Base-by-base conservation (phyloP, 2,888 invertebrate species). In the Ochropleura leucogaster region DNA sequence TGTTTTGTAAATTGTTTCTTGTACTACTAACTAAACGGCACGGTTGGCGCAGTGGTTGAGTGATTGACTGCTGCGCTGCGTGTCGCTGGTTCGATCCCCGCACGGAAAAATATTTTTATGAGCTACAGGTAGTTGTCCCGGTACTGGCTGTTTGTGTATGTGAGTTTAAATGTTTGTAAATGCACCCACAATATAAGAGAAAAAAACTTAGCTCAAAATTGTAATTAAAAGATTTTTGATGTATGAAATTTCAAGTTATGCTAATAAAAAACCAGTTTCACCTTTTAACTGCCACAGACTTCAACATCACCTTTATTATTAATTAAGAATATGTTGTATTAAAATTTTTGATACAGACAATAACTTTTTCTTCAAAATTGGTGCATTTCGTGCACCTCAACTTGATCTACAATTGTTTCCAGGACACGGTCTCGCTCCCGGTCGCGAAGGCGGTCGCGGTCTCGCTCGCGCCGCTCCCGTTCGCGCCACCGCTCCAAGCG, bases 381-480 rank as follows among this genome's bases (percentile, higher is more conserved):
- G 14, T n/a, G 14, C 3, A 40, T 42, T 44, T 49, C 10, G 20
- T 18, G 46, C 16, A 65, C 30, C 20, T 79, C 5, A 55, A n/a
- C 10, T 79, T 73, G n/a, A 59, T 30, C 20, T 55, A 46, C 14
- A 12, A 60, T 76, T 76, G 10, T 62, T 87, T 84, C 72, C 95
- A 92, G 96, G 92, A 92, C 97, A 0, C 95, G 97, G 47, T 97
- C 97, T 4, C 94, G 97, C 9, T 97, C 97, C 10, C 96, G 93
- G 65, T 97, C 94, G 1, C 94, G 97, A 0, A 95, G 97, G 12
- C 94, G 97, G 20, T 97, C 97, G 0, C 97, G 98, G 2, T 98
- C 98, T 0, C 97, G 98, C 8, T 97, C 98, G 0, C 96, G 97
- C 0, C 95, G 97, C 42, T 97, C 97, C 3, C 96, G 97, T 64